Evolutionary conservation across 1,140 invertebrate genomes (phyloP), one percentile per base, ranked within the genome.

Genomic region (Tetragonula clypearis): DNA sequence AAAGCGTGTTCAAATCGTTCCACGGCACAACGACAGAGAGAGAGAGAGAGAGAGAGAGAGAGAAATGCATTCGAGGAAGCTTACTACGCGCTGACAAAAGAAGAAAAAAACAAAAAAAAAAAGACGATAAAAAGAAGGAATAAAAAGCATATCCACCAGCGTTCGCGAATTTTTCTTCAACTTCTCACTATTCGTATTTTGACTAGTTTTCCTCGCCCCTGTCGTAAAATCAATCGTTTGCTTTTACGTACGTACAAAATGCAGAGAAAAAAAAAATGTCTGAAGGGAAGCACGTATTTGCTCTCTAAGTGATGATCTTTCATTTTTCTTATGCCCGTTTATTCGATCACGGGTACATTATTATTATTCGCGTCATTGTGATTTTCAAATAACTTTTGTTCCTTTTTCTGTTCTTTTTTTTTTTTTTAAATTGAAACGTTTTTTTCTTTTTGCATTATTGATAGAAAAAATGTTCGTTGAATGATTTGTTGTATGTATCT

Each of bases 141-240:
- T 23, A 60, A 71, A 74, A 82, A 82, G 72, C 72, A 30, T 85
- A 68, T 82, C 74, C 74, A 83, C 56, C 85, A 82, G 73, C 80
- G 35, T 69, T 23, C 60, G 60, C 62, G 71, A 56, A 74, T 68
- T 82, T 41, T 85, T 82, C 84, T 82, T 78, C 73, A 30, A 77
- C 80, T 76, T 86, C 81, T 83, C 85, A 73, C 74, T 86, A 75
- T 90, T 86, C 83, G 26, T 79, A 30, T 35, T 35, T 88, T 90
- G 77, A 91, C 86, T 91, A 90, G 69, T 84, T 90, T 81, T 88
- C 87, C 88, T 91, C 90, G 86, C 84, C 83, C 77, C 35, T 81
- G 53, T 88, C 84, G 77, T 71, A 65, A 82, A 83, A 74, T 87
- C 66, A 17, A 76, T 62, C 23, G 30, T 68, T 49, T 56, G 17